Evolutionary conservation across 2,888 invertebrate species (phyloP).

Genomic region (Catocala nupta): DNA sequence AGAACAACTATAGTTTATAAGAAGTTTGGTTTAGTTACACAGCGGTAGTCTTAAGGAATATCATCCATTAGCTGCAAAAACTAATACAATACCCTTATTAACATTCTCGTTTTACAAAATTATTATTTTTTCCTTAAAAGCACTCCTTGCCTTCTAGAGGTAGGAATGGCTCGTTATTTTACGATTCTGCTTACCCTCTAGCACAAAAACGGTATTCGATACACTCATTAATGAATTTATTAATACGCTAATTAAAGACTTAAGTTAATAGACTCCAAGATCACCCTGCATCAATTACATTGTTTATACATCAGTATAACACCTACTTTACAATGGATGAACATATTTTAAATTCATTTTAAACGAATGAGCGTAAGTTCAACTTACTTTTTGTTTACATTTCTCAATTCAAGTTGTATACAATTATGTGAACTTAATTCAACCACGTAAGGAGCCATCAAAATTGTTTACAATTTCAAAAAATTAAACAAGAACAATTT

Average conservation of each 20-base stretch:
- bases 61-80: too few species aligned
- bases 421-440: slow-evolving; percentile 25
- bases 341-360: slow-evolving; percentile 5
- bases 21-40: too few species aligned
- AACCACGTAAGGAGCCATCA: slow-evolving; percentile 10
- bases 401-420: slow-evolving; percentile 15
- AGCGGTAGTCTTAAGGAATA: too few species aligned
- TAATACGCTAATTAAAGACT: background rate
- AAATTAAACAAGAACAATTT: slow-evolving; percentile 23
- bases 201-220: background rate
- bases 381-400: slow-evolving; percentile 6
- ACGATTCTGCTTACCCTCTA: background rate
- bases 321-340: slow-evolving; percentile 3
- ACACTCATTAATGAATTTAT: slow-evolving; percentile 4
- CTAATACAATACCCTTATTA: too few species aligned
- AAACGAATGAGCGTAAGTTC: slow-evolving; percentile 5
- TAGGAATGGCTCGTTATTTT: background rate
- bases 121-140: too few species aligned
- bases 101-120: too few species aligned
- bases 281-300: slow-evolving; percentile 3
- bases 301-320: background rate
- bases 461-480: slow-evolving; percentile 33
- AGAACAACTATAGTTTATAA: too few species aligned
- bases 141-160: background rate
- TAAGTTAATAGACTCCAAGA: slow-evolving; percentile 1